Conservation (phyloP, 2,113 vertebrate genomes). For the Dendropsophus ebraccatus region DNA sequence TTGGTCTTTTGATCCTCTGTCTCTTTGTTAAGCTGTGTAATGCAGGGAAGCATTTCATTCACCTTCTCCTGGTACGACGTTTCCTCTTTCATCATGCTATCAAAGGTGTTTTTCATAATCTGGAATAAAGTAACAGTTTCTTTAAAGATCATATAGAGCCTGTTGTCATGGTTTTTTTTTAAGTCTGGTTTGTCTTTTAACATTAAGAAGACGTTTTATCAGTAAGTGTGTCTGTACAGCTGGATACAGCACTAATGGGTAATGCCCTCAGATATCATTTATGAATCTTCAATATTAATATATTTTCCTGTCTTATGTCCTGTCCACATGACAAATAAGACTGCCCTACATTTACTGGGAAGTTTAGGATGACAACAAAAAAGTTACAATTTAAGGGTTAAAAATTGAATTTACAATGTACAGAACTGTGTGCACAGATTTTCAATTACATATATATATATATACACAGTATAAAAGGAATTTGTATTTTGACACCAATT, state of each 20-base stretch:
- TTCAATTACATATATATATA: too few relatives aligned
- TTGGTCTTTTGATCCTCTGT: conserved; percentile 81
- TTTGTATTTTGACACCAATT: too few relatives aligned
- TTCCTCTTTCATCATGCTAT: conserved; percentile 73
- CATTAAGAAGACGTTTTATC: conserved; percentile 34
- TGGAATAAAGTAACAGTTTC: conserved; percentile 67
- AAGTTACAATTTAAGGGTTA: background rate
- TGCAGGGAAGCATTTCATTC: conserved; percentile 67
- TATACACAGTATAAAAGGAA: too few relatives aligned
- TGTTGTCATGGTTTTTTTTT: conserved; percentile 40
- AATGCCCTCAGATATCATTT: background rate
- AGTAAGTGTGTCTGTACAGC: conserved; percentile 27
- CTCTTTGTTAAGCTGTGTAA: conserved; percentile 77
- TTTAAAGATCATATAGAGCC: conserved; percentile 31
- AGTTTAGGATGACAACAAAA: background rate
- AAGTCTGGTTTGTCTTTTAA: conserved; percentile 42
- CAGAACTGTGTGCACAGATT: too few relatives aligned
- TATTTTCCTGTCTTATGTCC: background rate
- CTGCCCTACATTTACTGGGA: conserved; percentile 7
- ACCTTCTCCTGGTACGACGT: conserved; percentile 68
- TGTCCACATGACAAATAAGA: background rate
- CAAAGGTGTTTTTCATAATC: conserved; percentile 76
- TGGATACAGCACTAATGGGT: conserved; percentile 23
- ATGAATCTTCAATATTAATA: conserved; percentile 7
- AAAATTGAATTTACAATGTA: too few relatives aligned